These are phyloP conservation scores for Laterallus jamaicensis DNA, from an alignment of 2,113 vertebrate species.

Conservation along the genomic window DNA sequence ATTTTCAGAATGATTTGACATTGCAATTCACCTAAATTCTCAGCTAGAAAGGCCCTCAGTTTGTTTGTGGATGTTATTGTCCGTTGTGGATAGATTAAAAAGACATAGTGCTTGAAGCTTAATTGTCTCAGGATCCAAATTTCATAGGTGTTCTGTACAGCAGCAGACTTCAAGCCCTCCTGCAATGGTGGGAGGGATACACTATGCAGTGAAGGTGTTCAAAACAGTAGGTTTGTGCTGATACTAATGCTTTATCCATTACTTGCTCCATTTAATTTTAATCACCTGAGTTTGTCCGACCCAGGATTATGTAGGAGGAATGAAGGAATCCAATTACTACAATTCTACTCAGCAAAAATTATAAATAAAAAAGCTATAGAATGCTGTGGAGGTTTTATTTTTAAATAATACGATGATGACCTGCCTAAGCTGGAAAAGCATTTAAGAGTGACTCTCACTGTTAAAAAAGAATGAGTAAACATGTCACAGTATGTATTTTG, in stretches of 20 bases:
- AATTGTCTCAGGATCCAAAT: not conserved
- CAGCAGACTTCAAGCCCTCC: not conserved
- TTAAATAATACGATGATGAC: not conserved
- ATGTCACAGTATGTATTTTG: not conserved
- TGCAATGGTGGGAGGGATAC: not conserved
- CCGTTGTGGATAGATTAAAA: not conserved
- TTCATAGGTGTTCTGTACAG: not conserved
- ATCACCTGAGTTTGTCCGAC: slow-evolving; percentile 30
- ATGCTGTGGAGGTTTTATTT: not conserved
- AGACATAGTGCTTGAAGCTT: not conserved
- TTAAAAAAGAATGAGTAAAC: not conserved
- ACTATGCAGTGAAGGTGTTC: not conserved
- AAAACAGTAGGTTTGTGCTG: slow-evolving; percentile 4
- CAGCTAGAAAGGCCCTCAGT: not conserved
- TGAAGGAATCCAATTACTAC: not conserved
- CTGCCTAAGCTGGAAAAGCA: not conserved
- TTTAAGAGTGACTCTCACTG: not conserved
- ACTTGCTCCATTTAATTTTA: slow-evolving; percentile 62
- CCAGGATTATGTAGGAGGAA: not conserved
- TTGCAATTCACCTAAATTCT: not conserved
- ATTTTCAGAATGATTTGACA: not conserved
- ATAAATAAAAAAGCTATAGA: slow-evolving; percentile 9
- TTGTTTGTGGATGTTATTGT: not conserved
- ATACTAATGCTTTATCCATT: slow-evolving; percentile 10
- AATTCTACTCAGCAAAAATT: not conserved